Evolutionary conservation across 2,888 invertebrate species (phyloP), one percentile per base, ranked within the genome.

Genomic region (Lobophora halterata): DNA sequence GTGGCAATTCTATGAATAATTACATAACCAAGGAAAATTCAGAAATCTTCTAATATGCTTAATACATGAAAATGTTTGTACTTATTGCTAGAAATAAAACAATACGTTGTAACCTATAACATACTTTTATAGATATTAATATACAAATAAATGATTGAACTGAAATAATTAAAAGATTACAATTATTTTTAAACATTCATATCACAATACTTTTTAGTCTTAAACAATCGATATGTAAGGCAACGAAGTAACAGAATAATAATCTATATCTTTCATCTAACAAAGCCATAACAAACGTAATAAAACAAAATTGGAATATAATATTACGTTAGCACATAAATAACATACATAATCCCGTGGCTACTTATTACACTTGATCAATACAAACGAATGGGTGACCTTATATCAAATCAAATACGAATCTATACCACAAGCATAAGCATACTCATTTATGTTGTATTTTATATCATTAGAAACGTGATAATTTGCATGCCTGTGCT

Each of bases 201-300:
- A 85, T 85, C 85, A 85, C 85, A 85, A 81, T 85, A 85, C 72
- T 82, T 78, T 20, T 71, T 73, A 82, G 79, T 81, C 80, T 80
- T 44, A 65, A 65, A 63, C 44, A 56, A 46, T 39, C 28, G 40
- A 48, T 45, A 46, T 46, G 41, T 20, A 36, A 43, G 30, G 40
- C 46, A 38, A 41, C 28, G 19, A 16, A 42, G 10, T 42, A 42
- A 41, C 28, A 21, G 17, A 42, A 13, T 42, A 42, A 36, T 42
- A 42, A 35, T 36, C 31, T 35, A 11, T 18, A 41, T 23, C 8
- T 18, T n/a, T 17, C 8, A 9, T 30, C 16, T 20, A 35, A 37
- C 23, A 24, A 11, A 17, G 20, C 16, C 8, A 10, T 19, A 16
- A 31, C 7, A 29, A 10, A 25, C n/a, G n/a, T n/a, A 18, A 23